A percentile compares a stretch with the other conserved stretches of the same genome.
Conservation (phyloP, 2,113 vertebrate species). For the Mormyrus lacerda region DNA sequence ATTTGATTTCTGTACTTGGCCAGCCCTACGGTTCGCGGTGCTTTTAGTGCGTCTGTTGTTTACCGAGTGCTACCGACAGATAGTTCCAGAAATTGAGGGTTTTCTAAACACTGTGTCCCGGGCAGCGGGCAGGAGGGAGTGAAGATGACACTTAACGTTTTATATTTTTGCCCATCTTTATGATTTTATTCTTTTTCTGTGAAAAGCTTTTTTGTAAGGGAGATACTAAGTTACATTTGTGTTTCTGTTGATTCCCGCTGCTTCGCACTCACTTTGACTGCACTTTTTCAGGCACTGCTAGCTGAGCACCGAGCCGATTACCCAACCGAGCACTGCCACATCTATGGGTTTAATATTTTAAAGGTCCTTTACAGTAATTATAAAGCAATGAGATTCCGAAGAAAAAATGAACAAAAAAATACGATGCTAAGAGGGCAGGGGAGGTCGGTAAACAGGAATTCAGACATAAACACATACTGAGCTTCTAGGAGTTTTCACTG, state of each 20-base stretch:
- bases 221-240: background rate
- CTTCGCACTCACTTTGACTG: background rate
- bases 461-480: background rate
- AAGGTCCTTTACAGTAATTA: background rate
- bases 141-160: background rate
- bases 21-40: conserved; percentile 4
- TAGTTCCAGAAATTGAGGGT: conserved; percentile 20
- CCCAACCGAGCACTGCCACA: too few relatives aligned
- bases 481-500: background rate
- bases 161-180: background rate
- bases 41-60: conserved; percentile 27
- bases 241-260: background rate
- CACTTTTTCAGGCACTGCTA: background rate
- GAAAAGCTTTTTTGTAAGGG: background rate
- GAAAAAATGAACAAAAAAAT: background rate
- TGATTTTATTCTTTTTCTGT: background rate
- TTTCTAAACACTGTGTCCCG: conserved; percentile 8
- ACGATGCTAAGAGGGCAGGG: background rate
- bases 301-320: background rate
- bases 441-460: background rate
- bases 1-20: conserved; percentile 23
- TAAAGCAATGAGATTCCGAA: background rate
- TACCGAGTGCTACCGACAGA: conserved; percentile 22
- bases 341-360: background rate
- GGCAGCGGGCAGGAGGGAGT: background rate